These are phyloP conservation scores for Eupithecia subumbrata DNA, from an alignment of 2,888 invertebrate genomes.

Conservation along the genomic window DNA sequence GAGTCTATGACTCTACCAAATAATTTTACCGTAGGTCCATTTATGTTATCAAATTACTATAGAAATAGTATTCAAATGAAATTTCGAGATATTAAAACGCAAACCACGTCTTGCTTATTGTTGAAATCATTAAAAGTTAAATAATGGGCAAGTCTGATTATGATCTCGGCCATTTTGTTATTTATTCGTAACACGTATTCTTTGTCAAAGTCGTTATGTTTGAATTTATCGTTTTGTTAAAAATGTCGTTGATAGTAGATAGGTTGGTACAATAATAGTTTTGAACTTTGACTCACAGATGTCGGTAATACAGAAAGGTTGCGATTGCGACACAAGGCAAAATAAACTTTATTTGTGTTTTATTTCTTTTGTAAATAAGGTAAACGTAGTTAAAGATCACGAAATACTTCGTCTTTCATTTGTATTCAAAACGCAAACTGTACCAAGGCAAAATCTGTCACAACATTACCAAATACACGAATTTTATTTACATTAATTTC, in stretches of 20 bases:
- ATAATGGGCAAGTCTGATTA: conserved; percentile 70
- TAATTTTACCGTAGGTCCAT: neutral
- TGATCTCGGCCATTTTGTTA: conserved; percentile 69
- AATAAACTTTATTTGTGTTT: neutral
- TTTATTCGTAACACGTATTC: conserved; percentile 77
- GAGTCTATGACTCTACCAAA: neutral
- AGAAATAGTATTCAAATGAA: conserved; percentile 20
- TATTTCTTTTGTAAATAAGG: conserved; percentile 5
- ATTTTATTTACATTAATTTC: conserved; percentile 50
- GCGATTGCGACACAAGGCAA: neutral
- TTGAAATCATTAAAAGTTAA: conserved; percentile 66
- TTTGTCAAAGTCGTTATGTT: conserved; percentile 73
- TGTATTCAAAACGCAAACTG: conserved; percentile 24
- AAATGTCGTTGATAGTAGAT: conserved; percentile 55
- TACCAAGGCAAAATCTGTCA: conserved; percentile 33
- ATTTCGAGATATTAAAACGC: conserved; percentile 50
- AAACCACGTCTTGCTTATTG: conserved; percentile 78
- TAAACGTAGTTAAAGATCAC: neutral
- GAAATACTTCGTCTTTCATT: conserved; percentile 16
- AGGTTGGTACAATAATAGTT: conserved; percentile 55
- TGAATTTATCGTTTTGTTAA: conserved; percentile 58
- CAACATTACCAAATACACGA: conserved; percentile 35
- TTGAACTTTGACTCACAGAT: conserved; percentile 52
- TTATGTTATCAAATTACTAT: neutral
- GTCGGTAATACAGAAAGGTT: neutral